Base-by-base conservation (phyloP, 1,140 invertebrate genomes). In the Lineus longissimus region DNA sequence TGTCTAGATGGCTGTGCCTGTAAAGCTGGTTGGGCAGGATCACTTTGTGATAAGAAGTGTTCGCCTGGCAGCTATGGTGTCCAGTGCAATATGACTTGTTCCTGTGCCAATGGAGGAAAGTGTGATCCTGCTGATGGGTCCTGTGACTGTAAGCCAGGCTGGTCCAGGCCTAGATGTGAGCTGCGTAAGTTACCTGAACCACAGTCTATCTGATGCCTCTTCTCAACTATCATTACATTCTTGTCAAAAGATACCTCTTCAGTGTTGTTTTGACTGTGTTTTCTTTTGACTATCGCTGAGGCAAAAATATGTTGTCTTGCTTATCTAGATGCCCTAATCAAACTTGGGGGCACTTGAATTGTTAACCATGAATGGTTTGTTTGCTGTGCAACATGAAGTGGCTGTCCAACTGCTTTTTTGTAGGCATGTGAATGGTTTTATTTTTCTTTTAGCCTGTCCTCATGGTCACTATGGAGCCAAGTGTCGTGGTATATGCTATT, bases 1-100 rank as follows among this genome's bases (percentile, higher is more conserved):
- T n/a, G n/a, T 54, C 61, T n/a, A 76, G 74, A 69, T 67, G 75
- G 76, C 17, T 79, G 76, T 70, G 25, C 47, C n/a, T 79, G 77
- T 65, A 23, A 67, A 40, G 64, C 61, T 51, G 75, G 76, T n/a
- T 76, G 68, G 69, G 55, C 64, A 60, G 74, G 73, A 27, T 40
- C 63, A 13, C 40, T 65, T 6, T 68, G 69, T 29, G 23, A 64
- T 47, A 29, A 55, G 54, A 41, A 61, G 62, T 60, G 41, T 43
- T 33, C 0, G 7, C 45, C 29, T 27, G 31, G 15, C n/a, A n/a
- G n/a, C 25, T 22, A 47, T 40, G 23, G n/a, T 31, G 23, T 61
- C 17, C 11, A 61, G n/a, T 61, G 19, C 19, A 54, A 51, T 43
- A n/a, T 31, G 29, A 55, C 25, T 64, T 65, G 66, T 61, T 22